Evolutionary conservation across 1,140 invertebrate genomes (phyloP).

Genomic region (Gonioctena quinquepunctata): DNA sequence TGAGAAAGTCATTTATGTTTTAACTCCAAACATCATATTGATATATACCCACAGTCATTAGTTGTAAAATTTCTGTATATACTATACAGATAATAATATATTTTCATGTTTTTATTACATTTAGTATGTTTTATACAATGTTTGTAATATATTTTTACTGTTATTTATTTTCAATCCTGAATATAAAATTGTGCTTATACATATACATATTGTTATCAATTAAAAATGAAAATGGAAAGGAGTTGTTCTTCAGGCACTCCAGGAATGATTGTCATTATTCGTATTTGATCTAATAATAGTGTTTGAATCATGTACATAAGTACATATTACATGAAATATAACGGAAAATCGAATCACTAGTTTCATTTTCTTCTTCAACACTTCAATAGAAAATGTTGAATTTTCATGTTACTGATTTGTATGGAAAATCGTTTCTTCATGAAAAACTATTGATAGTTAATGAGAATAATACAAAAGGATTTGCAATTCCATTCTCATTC

Average conservation of each 20-base stretch:
- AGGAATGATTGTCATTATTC: slow-evolving; percentile 55
- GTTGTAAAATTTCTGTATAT: slow-evolving; percentile 51
- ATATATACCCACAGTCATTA: slow-evolving; percentile 41
- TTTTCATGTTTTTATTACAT: slow-evolving; percentile 47
- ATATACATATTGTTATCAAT: slow-evolving; percentile 49
- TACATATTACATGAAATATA: slow-evolving; percentile 55
- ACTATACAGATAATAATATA: slow-evolving; percentile 51
- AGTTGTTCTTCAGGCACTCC: slow-evolving; percentile 41
- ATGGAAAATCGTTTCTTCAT: too few species aligned
- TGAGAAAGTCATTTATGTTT: slow-evolving; percentile 48
- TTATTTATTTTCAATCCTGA: slow-evolving; percentile 51
- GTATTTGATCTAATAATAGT: slow-evolving; percentile 54
- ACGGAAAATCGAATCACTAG: slow-evolving; percentile 38
- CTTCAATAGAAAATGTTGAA: too few species aligned
- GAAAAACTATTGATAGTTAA: too few species aligned
- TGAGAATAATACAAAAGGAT: too few species aligned
- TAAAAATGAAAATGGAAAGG: slow-evolving; percentile 28
- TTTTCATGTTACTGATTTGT: too few species aligned
- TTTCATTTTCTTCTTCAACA: not conserved
- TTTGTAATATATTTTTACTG: slow-evolving; percentile 53
- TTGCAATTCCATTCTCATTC: too few species aligned
- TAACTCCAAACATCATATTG: slow-evolving; percentile 29
- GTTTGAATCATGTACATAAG: slow-evolving; percentile 49
- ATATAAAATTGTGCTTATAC: slow-evolving; percentile 48
- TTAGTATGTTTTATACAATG: slow-evolving; percentile 54